Percentiles rank a stretch among this genome's conserved stretches.
phyloP scores from a whole-genome alignment of 2,113 vertebrate species.

The Rhagologus leucostigma region DNA sequence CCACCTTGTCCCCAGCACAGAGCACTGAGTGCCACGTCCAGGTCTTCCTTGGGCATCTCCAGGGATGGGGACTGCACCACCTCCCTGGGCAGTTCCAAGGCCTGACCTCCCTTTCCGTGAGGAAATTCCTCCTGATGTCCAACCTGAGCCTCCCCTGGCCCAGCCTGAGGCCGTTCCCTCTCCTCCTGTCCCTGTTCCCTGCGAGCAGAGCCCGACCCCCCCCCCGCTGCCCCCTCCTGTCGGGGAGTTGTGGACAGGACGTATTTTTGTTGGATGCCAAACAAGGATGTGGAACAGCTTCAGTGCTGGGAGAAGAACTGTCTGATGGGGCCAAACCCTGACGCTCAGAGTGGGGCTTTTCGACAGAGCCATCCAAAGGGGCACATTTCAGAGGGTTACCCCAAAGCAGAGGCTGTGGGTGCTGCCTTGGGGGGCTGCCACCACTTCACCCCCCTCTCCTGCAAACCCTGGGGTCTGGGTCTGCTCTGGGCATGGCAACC shows the following conservation, averaged over 20 bases:
- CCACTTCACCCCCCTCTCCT: background rate
- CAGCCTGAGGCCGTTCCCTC: background rate
- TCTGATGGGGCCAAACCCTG: background rate
- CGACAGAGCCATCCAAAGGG: background rate
- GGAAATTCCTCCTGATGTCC: fast-evolving
- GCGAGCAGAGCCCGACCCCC: background rate
- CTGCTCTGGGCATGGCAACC: background rate
- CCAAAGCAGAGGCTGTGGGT: background rate
- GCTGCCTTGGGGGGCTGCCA: background rate
- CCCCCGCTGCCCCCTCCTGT: background rate
- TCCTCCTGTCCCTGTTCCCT: background rate
- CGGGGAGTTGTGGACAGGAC: background rate
- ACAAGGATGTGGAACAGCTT: background rate
- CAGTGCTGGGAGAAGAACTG: background rate
- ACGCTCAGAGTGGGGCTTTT: background rate
- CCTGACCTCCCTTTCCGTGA: background rate
- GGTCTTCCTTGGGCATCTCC: background rate
- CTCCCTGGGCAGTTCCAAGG: background rate
- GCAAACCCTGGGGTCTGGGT: background rate
- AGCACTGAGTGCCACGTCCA: background rate
- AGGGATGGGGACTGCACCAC: background rate
- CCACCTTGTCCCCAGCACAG: background rate
- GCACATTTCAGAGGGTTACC: background rate
- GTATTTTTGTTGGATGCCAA: background rate
- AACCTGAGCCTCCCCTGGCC: fast-evolving